These are phyloP conservation scores for Tragelaphus strepsiceros DNA, from an alignment of 2,113 vertebrate species.

Conservation along the genomic window DNA sequence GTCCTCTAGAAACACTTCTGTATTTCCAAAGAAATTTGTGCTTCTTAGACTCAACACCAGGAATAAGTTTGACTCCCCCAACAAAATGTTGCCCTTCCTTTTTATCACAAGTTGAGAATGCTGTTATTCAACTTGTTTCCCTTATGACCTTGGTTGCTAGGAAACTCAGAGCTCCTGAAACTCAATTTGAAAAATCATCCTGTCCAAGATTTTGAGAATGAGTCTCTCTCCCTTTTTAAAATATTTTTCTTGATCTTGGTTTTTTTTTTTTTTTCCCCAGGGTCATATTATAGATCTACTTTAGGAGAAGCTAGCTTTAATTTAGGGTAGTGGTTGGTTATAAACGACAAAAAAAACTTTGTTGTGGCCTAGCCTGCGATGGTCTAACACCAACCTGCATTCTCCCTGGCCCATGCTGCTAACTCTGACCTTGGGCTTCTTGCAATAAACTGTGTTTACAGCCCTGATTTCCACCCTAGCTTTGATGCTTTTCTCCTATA, in stretches of 20 bases:
- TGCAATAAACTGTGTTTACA: neutral
- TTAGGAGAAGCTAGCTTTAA: neutral
- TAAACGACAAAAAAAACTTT: neutral
- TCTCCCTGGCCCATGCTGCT: neutral
- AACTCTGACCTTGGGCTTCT: neutral
- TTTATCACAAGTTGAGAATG: neutral
- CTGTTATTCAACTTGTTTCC: neutral
- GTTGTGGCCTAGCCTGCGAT: neutral
- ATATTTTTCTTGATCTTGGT: neutral
- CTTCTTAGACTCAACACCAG: neutral
- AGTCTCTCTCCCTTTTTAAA: neutral
- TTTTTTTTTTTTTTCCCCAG: neutral
- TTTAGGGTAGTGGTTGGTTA: neutral
- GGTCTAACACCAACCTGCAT: neutral
- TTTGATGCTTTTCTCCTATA: neutral
- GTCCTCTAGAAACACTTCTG: neutral
- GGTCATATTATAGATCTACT: neutral
- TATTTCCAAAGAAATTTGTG: neutral
- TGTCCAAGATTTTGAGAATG: neutral
- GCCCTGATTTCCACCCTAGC: neutral
- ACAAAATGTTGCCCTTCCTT: slow-evolving; percentile 17
- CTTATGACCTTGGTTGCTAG: slow-evolving; percentile 21
- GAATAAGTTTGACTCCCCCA: neutral
- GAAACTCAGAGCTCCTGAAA: neutral
- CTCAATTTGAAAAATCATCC: neutral